A percentile compares a stretch with the other conserved stretches of the same genome.
These are phyloP conservation scores for Stegophylla sp. DNA, from an alignment of 2,888 invertebrate species.

Conservation along the genomic window DNA sequence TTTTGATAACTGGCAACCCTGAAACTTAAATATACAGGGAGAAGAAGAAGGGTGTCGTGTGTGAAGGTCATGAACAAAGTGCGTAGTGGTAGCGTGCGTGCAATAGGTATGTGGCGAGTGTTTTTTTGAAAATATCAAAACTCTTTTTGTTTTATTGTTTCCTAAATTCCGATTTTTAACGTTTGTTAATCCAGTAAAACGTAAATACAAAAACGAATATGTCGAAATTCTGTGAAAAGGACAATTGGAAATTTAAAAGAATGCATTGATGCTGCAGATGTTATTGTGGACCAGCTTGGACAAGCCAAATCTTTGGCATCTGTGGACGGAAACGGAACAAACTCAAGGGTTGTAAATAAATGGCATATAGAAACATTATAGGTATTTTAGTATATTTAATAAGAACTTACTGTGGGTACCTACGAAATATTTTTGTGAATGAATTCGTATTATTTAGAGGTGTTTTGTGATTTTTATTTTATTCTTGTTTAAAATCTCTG, in stretches of 20 bases:
- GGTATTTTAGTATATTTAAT: neutral
- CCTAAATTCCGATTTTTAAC: conserved; percentile 15
- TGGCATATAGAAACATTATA: conserved; percentile 22
- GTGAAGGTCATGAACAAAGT: conserved; percentile 28
- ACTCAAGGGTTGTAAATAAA: conserved; percentile 25
- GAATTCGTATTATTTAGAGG: too few species aligned
- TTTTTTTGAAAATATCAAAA: conserved; percentile 13
- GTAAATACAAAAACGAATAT: conserved; percentile 3
- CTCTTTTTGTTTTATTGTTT: neutral
- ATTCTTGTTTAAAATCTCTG: too few species aligned
- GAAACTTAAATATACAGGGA: neutral
- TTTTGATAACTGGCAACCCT: conserved; percentile 48
- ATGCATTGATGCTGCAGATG: conserved; percentile 27
- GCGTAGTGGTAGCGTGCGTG: conserved; percentile 14
- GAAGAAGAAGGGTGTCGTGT: conserved; percentile 20
- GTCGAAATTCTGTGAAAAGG: conserved; percentile 19
- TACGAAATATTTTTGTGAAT: too few species aligned
- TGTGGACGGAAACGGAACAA: conserved; percentile 45
- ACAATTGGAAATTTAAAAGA: conserved; percentile 25
- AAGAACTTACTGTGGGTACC: neutral
- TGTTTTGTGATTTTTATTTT: too few species aligned
- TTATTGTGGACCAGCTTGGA: conserved; percentile 50
- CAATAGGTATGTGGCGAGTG: conserved; percentile 25
- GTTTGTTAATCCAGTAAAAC: neutral
- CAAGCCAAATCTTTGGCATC: conserved; percentile 2